A percentile compares a stretch with the other conserved stretches of the same genome.
phyloP scores from a whole-genome alignment of 2,888 invertebrate genomes.

The Drosophila rellima region DNA sequence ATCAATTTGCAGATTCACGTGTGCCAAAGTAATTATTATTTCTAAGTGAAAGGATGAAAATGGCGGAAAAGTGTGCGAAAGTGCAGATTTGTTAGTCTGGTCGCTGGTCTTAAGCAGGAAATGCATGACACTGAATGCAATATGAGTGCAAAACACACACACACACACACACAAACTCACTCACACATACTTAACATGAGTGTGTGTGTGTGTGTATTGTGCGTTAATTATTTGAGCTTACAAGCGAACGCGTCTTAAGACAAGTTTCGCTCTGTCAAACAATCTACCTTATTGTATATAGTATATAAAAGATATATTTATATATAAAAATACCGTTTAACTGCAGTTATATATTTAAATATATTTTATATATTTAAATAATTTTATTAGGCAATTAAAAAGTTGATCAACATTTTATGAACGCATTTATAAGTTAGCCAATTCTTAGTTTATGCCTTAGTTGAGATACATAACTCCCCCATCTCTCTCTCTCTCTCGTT shows the following conservation, averaged over 20 bases:
- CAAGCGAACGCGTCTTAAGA: slow-evolving; percentile 34
- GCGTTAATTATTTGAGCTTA: slow-evolving; percentile 42
- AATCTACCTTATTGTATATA: neutral
- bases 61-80: slow-evolving; percentile 45
- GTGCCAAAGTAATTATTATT: slow-evolving; percentile 37
- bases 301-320: neutral
- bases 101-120: slow-evolving; percentile 47
- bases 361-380: slow-evolving; percentile 36
- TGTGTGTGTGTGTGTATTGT: slow-evolving; percentile 11
- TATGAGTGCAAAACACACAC: slow-evolving; percentile 14
- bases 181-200: neutral
- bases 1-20: slow-evolving; percentile 20
- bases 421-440: slow-evolving; percentile 24
- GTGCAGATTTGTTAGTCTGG: slow-evolving; percentile 21
- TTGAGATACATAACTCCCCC: slow-evolving; percentile 15
- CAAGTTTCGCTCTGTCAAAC: slow-evolving; percentile 27
- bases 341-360: slow-evolving; percentile 1
- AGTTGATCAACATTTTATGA: slow-evolving; percentile 39
- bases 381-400: slow-evolving; percentile 52
- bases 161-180: neutral
- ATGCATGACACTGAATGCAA: slow-evolving; percentile 24
- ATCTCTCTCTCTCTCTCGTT: neutral
- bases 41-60: slow-evolving; percentile 50
- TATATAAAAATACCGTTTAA: neutral
- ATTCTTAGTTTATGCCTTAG: slow-evolving; percentile 20